Base-by-base conservation (phyloP, 2,888 invertebrate species). In the Caenorhabditis wallacei region DNA sequence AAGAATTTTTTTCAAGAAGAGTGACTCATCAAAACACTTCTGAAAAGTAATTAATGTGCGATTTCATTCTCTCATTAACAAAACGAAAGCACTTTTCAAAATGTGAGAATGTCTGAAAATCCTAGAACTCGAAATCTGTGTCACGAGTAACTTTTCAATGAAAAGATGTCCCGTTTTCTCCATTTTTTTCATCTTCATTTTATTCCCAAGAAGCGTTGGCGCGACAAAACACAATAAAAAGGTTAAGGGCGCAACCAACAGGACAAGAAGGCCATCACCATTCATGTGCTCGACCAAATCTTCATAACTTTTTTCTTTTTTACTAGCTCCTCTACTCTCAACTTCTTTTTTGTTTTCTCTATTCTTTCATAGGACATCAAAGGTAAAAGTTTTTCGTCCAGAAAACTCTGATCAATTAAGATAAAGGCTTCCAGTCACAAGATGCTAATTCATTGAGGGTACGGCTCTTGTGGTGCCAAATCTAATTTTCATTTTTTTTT, bases 211-310 rank as follows among this genome's bases (percentile, higher is more conserved):
- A 48, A 69, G 61, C 68, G 76, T 54, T 53, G 35, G 54, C 24
- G 56, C 69, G 61, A 56, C 69, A 78, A 78, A 54, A 70, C 69
- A 70, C 61, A 78, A 78, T 69, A 78, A 78, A 78, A 78, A 70
- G 78, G 78, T 78, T 78, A 78, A n/a, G n/a, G 54, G 53, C n/a
- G 22, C 57, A 46, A 20, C 20, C 53, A 22, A 10, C 18, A 66
- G 66, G 61, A 61, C 61, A 48, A 68, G 56, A 63, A 43, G 59
- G n/a, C 57, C 57, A 61, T 66, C 68, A 57, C 46, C 66, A 59
- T 57, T 57, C 70, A 48, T 70, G 59, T 59, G 57, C 56, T 46
- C 48, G 13, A 37, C 59, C 68, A 76, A 76, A 76, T 76, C 66
- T 68, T 75, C 59, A 59, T 68, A 76, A 75, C 76, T 68, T 76